These are phyloP conservation scores for Himalopsyche japonica DNA, from an alignment of 2,888 invertebrate genomes.

Conservation along the genomic window DNA sequence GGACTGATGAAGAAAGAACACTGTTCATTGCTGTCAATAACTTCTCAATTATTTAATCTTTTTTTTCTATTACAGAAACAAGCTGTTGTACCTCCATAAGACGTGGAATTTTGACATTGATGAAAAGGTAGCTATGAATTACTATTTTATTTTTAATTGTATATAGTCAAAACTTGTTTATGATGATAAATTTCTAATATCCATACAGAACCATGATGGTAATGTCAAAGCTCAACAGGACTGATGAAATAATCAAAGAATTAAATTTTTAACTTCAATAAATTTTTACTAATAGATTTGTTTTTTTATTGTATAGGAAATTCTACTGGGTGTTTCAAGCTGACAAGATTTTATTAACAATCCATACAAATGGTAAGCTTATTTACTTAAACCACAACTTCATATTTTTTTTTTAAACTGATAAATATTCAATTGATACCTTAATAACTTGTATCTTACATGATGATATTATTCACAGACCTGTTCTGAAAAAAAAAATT, in stretches of 20 bases:
- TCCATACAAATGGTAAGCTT: neutral
- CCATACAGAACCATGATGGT: slow-evolving; percentile 44
- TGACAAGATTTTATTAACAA: neutral
- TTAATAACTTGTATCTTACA: no score
- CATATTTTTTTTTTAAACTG: no score
- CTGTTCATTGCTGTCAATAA: no score
- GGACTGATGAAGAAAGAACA: no score
- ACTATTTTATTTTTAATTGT: no score
- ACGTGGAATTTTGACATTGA: no score
- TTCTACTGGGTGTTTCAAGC: neutral
- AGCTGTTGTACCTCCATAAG: no score
- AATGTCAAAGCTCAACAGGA: slow-evolving; percentile 47
- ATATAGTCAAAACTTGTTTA: neutral
- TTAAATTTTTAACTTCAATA: neutral
- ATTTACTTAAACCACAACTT: neutral
- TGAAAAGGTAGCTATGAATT: no score
- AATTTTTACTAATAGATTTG: neutral
- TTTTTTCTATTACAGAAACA: no score
- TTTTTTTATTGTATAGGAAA: neutral
- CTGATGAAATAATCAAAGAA: slow-evolving; percentile 38
- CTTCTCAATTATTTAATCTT: no score
- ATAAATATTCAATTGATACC: no score
- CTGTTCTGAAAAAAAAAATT: slow-evolving; percentile 16
- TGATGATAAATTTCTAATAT: slow-evolving; percentile 43
- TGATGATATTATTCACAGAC: slow-evolving; percentile 33